Conservation (phyloP, 2,888 invertebrate genomes). For the Ceramica pisi region DNA sequence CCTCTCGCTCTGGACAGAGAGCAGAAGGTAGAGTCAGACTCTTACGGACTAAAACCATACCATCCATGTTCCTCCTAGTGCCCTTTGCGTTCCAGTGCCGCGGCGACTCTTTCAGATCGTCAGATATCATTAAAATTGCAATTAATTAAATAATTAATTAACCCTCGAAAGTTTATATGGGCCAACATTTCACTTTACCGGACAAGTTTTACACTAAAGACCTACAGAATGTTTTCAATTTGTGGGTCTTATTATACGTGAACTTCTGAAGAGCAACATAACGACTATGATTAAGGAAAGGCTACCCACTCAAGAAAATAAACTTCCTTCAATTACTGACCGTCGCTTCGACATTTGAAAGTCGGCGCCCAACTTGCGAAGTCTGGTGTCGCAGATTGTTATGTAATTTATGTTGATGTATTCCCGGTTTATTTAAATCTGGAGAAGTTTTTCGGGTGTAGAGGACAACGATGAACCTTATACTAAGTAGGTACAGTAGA, state of each 20-base stretch:
- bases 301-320: slow-evolving; percentile 35
- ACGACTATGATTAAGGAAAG: slow-evolving; percentile 34
- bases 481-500: neutral
- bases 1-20: too few relatives aligned
- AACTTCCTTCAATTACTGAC: slow-evolving; percentile 43
- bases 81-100: too few relatives aligned
- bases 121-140: neutral
- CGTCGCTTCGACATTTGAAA: slow-evolving; percentile 13
- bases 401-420: slow-evolving; percentile 34
- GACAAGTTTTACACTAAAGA: neutral
- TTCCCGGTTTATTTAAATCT: slow-evolving; percentile 28
- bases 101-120: too few relatives aligned
- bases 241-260: slow-evolving; percentile 2
- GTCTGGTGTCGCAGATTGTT: slow-evolving; percentile 25
- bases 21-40: too few relatives aligned
- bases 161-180: neutral
- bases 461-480: neutral
- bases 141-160: neutral
- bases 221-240: slow-evolving; percentile 9
- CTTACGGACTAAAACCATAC: too few relatives aligned
- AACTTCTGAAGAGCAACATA: slow-evolving; percentile 20
- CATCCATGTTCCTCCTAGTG: too few relatives aligned
- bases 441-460: slow-evolving; percentile 7
- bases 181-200: neutral
- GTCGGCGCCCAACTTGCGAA: slow-evolving; percentile 12